Percentiles rank a stretch among this genome's conserved stretches.
phyloP scores from a whole-genome alignment of 2,888 invertebrate genomes.

The Synanthedon formicaeformis region DNA sequence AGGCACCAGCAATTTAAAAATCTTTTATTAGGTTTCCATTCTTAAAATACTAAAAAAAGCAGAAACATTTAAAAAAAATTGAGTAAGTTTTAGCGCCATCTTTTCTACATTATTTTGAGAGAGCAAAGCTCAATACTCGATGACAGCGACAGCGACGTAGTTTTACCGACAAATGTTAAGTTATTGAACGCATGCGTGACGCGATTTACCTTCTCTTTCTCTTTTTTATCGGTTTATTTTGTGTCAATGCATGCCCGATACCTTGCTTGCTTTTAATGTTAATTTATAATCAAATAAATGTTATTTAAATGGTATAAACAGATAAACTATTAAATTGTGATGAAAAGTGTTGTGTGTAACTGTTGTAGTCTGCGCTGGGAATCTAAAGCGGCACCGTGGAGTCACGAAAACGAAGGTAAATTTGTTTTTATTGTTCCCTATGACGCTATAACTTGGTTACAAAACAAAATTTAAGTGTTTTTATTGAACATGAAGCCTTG shows the following conservation, averaged over 20 bases:
- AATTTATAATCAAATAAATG: conserved; percentile 36
- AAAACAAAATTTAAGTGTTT: too few species aligned
- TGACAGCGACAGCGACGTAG: not conserved
- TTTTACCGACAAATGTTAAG: not conserved
- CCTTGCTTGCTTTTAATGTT: conserved; percentile 63
- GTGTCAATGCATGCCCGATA: conserved; percentile 50
- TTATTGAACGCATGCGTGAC: conserved; percentile 56
- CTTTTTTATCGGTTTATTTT: conserved; percentile 63
- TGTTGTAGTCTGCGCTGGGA: conserved; percentile 67
- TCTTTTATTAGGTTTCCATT: too few species aligned
- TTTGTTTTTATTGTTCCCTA: conserved; percentile 52
- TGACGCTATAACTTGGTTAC: conserved; percentile 26
- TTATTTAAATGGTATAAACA: conserved; percentile 54
- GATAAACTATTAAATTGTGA: conserved; percentile 59
- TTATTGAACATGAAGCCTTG: too few species aligned
- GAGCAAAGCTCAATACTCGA: too few species aligned
- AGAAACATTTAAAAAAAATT: too few species aligned
- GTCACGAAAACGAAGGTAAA: conserved; percentile 72
- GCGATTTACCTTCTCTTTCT: conserved; percentile 49
- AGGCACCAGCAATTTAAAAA: too few species aligned
- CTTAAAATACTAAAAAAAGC: too few species aligned
- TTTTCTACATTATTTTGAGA: too few species aligned
- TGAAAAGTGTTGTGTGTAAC: conserved; percentile 69
- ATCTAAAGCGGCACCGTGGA: conserved; percentile 71
- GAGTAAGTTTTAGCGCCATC: too few species aligned